phyloP scores from a whole-genome alignment of 2,113 vertebrate species.

The Acinonyx jubatus region DNA sequence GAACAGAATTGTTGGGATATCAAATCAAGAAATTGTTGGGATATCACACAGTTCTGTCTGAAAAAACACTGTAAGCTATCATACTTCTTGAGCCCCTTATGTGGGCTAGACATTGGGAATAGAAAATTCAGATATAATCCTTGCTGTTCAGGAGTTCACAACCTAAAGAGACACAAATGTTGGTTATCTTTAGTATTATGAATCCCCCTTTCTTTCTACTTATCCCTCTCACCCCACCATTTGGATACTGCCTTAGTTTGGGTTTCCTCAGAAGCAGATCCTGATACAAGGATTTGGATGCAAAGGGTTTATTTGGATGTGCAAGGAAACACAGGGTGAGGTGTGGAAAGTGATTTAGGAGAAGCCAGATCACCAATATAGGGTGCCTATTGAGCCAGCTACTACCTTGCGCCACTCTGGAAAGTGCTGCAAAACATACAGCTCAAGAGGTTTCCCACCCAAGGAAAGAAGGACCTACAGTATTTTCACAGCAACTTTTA shows the following conservation, averaged over 20 bases:
- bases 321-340: background rate
- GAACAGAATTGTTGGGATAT: background rate
- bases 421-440: background rate
- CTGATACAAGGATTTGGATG: background rate
- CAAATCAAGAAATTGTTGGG: background rate
- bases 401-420: background rate
- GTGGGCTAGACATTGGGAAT: background rate
- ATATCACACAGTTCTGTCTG: background rate
- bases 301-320: background rate
- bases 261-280: background rate
- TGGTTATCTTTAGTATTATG: background rate
- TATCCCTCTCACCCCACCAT: background rate
- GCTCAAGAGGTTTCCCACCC: background rate
- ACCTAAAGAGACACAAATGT: background rate
- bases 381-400: background rate
- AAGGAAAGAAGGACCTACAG: fast-evolving
- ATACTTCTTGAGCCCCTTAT: background rate
- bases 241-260: background rate
- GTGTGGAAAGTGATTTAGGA: background rate
- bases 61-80: background rate
- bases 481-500: background rate
- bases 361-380: background rate
- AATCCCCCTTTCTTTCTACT: background rate
- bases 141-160: background rate
- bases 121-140: background rate